A percentile compares a stretch with the other conserved stretches of the same genome.
phyloP scores from a whole-genome alignment of 2,797 vertebrate genomes.

The Propithecus deckenii region DNA sequence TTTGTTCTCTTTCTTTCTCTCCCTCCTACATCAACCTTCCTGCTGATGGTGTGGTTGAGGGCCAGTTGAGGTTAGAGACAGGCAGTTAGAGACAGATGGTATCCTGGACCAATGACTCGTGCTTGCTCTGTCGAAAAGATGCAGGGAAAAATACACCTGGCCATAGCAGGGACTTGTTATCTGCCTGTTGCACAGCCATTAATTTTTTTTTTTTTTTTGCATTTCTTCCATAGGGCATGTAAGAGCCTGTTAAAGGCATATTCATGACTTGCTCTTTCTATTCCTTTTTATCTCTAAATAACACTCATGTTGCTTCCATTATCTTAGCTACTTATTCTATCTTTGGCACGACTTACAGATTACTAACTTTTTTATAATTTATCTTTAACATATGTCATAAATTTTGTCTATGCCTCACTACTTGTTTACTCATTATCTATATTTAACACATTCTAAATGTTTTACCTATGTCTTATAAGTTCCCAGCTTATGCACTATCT shows the following conservation, averaged over 20 bases:
- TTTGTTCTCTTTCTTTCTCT: neutral
- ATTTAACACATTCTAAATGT: neutral
- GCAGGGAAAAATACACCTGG: neutral
- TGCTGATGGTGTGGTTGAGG: neutral
- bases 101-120: neutral
- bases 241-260: neutral
- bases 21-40: neutral
- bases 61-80: neutral
- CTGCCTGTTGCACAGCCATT: neutral
- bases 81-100: neutral
- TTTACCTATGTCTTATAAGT: neutral
- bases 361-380: neutral
- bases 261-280: neutral
- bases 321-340: neutral
- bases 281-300: neutral
- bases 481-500: neutral
- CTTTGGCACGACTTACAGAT: neutral
- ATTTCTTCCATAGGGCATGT: neutral
- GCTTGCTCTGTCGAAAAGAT: neutral
- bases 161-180: neutral
- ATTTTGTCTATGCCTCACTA: neutral
- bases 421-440: neutral
- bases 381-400: neutral
- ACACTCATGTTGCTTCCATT: neutral
- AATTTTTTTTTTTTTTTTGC: neutral